Evolutionary conservation across 2,113 vertebrate genomes (phyloP), one percentile per base, ranked within the genome.

Genomic region (Brachirus orientalis): DNA sequence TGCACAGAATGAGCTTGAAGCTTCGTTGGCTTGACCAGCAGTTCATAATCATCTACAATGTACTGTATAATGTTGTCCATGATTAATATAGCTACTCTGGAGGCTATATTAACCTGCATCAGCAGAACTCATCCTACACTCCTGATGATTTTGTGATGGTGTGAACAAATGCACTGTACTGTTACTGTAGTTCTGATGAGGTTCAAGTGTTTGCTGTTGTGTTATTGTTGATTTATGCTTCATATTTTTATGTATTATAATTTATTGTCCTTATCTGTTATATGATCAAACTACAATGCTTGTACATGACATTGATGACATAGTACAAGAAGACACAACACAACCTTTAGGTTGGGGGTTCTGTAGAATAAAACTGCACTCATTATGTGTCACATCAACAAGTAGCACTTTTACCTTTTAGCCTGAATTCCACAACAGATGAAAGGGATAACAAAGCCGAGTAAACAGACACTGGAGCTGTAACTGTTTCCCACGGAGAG

Each of bases 101-200:
- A 68, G 79, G 81, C 85, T 87, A 86, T 88, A 91, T 89, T 90
- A 90, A 88, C 81, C 75, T 79, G 73, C 75, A 83, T 82, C 64
- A 68, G 57, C 72, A 82, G 70, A 80, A 40, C 73, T 81, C 90
- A 85, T 88, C 78, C 69, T 88, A 64, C 81, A 84, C 80, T 60
- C 67, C 67, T 65, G 71, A 75, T 80, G 73, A 55, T 78, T 84
- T 83, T 85, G 72, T 82, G 56, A 69, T 77, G 79, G 65, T 73
- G 69, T 73, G 58, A 73, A 80, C 69, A 59, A 63, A 43, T 20
- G 52, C 47, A 59, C 58, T 35, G 56, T 65, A 38, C 4, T 43
- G 40, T 13, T 28, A 43, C 37, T 72, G n/a, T 61, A 47, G 52
- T 63, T 62, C 33, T 51, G 61, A 55, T 75, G n/a, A 55, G 28